Evolutionary conservation across 2,888 invertebrate species (phyloP).

Genomic region (Petrolisthes manimaculis): DNA sequence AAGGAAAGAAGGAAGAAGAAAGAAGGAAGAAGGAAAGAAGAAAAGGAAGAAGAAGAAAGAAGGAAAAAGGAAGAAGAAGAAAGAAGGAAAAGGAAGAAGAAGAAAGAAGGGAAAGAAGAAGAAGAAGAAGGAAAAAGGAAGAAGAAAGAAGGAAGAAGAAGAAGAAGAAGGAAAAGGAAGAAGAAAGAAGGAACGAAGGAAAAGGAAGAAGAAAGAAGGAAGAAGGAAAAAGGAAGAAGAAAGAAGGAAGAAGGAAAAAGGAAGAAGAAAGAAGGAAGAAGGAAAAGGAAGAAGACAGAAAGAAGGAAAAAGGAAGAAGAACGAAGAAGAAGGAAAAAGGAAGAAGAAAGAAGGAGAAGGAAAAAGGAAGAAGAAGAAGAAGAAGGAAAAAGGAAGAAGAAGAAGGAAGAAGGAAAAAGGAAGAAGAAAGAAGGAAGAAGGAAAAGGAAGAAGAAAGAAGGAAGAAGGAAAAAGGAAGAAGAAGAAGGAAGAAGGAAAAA

Average conservation of each 20-base stretch:
- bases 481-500: neutral
- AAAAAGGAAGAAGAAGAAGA: conserved; percentile 8
- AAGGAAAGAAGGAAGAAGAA: neutral
- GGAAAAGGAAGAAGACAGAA: neutral
- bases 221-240: neutral
- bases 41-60: neutral
- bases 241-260: neutral
- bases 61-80: neutral
- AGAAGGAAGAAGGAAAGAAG: neutral
- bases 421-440: neutral
- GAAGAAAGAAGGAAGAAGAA: neutral
- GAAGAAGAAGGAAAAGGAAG: neutral
- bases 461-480: neutral
- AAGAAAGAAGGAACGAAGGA: neutral
- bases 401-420: neutral
- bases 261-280: neutral
- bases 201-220: neutral
- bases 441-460: neutral
- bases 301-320: neutral
- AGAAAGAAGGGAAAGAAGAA: neutral
- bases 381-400: conserved; percentile 3
- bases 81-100: no score
- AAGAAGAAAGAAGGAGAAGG: conserved; percentile 14
- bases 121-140: neutral
- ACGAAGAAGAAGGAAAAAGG: neutral